Conservation (phyloP, 2,888 invertebrate species). For the Oligia fasciuncula region DNA sequence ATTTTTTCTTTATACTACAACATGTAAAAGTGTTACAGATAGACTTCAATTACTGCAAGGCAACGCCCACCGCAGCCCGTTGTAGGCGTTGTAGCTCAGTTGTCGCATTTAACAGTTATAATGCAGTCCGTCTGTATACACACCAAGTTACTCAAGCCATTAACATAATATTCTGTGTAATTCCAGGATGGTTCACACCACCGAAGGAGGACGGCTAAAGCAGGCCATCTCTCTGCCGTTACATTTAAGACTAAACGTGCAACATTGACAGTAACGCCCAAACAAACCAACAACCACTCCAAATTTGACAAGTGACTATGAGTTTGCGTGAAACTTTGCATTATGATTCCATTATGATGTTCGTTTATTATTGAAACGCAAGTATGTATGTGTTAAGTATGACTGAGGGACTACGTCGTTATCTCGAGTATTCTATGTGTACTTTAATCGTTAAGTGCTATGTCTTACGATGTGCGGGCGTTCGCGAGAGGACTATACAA, state of each 20-base stretch:
- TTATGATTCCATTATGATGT: conserved; percentile 76
- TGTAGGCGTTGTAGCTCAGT: background rate
- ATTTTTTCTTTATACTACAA: background rate
- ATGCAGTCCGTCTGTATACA: conserved; percentile 12
- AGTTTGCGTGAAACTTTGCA: conserved; percentile 74
- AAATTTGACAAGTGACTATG: conserved; percentile 80
- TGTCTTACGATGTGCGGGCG: conserved; percentile 83
- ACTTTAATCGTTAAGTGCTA: conserved; percentile 86
- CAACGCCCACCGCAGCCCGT: background rate
- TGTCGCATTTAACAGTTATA: background rate
- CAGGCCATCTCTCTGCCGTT: conserved; percentile 68
- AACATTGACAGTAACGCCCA: conserved; percentile 82
- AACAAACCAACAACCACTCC: conserved; percentile 72
- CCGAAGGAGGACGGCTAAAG: conserved; percentile 97
- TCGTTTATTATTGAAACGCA: conserved; percentile 70
- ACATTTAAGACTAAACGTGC: conserved; percentile 84
- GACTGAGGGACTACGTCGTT: conserved; percentile 75
- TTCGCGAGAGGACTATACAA: conserved; percentile 86
- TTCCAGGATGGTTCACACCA: conserved; percentile 96
- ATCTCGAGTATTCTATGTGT: conserved; percentile 80
- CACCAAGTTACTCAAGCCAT: background rate
- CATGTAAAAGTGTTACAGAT: background rate
- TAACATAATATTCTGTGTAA: conserved; percentile 44
- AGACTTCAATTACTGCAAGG: conserved; percentile 7
- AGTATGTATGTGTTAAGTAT: conserved; percentile 76